Base-by-base conservation (phyloP, 2,797 vertebrate genomes). In the Orestias chungarensis region DNA sequence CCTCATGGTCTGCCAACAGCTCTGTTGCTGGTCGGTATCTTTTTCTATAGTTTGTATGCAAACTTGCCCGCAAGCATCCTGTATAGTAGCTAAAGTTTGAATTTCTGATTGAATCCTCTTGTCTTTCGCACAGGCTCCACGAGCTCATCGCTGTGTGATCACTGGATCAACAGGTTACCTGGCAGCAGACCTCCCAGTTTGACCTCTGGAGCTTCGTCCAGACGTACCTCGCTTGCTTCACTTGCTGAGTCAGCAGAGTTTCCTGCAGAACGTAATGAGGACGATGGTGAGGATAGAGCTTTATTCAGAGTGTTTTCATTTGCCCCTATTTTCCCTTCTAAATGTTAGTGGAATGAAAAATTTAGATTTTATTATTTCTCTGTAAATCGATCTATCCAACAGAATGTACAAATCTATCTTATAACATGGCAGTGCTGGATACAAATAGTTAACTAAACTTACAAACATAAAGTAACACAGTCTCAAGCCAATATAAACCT, bases 1-100 rank as follows among this genome's bases (percentile, higher is more conserved):
- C 98, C 0, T 97, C 97, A 0, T 99, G 98, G 98, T 99, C 98
- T 0, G 98, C 98, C 70, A 99, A 99, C 92, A 99, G 98, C 88
- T 99, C 98, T 0, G 96, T 99, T 71, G 98, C 97, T 87, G 98
- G 98, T 99, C 75, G 88, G 90, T 79, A 20, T 73, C 55, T 1
- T 9, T 55, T 46, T 15, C 2, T 17, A 6, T 1, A 1, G 10
- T 61, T 15, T 61, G 1, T 31, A 31, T 76, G 20, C 17, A 52
- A 52, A 42, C 17, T 49, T 4, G 18, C 17, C 23, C 35, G 47
- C 20, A 18, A 43, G 18, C 25, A n/a, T n/a, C n/a, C n/a, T 59
- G 9, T 61, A 12, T 20, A 12, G 8, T 9, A 38, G 20, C 33
- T 57, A 15, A 35, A 52, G 18, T 29, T 68, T 43, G 35, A 35